phyloP scores from a whole-genome alignment of 1,140 invertebrate species.

The Pseudomyrmex flavicornis region DNA sequence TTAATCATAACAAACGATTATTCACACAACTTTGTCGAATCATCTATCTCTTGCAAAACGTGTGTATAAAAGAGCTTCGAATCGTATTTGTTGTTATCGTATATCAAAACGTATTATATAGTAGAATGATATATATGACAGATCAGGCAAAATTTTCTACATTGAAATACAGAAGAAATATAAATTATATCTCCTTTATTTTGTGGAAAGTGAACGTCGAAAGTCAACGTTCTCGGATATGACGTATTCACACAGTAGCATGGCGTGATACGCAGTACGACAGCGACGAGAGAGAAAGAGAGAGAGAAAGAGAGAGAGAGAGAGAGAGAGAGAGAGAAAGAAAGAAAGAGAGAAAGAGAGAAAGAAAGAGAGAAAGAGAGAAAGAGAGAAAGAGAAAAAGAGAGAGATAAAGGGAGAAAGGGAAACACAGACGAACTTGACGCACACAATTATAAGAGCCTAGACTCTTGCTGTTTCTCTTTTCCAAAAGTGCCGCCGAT shows the following conservation, averaged over 20 bases:
- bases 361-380: neutral
- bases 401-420: neutral
- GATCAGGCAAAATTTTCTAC: neutral
- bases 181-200: too few relatives aligned
- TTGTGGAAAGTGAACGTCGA: neutral
- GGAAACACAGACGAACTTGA: too few relatives aligned
- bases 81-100: too few relatives aligned
- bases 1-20: too few relatives aligned
- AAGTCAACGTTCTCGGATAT: neutral
- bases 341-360: neutral
- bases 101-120: too few relatives aligned
- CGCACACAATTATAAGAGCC: conserved; percentile 26
- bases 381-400: neutral
- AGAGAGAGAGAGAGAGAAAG: neutral
- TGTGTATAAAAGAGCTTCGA: too few relatives aligned
- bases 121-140: too few relatives aligned
- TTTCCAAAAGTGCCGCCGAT: conserved; percentile 66
- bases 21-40: too few relatives aligned
- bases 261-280: neutral
- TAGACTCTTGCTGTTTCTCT: neutral
- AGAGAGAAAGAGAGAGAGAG: neutral
- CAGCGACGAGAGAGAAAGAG: neutral
- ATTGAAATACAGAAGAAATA: neutral
- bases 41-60: too few relatives aligned
- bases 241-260: neutral